A percentile compares a stretch with the other conserved stretches of the same genome.
Evolutionary conservation across 2,113 vertebrate genomes (phyloP).

Genomic region (Chaetorhynchus papuensis): DNA sequence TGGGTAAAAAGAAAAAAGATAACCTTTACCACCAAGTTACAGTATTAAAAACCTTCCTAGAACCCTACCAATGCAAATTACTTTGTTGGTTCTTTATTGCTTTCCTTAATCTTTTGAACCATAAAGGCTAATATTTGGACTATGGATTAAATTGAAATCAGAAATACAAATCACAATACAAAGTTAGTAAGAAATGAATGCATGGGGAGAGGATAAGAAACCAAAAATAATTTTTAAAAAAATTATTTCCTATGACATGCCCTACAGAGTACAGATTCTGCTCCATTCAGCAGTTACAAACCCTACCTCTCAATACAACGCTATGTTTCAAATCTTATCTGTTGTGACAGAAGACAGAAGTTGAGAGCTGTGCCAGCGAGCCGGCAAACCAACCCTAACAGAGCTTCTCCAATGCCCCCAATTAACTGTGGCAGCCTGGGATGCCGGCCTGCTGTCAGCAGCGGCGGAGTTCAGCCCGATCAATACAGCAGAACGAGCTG

Average conservation of each 20-base stretch:
- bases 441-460: background rate
- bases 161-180: background rate
- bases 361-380: background rate
- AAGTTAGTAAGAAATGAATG: background rate
- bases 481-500: background rate
- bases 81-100: background rate
- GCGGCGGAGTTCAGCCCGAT: background rate
- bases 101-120: background rate
- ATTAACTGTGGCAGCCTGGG: rapidly evolving
- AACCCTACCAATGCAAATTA: background rate
- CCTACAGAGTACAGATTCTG: background rate
- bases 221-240: rapidly evolving
- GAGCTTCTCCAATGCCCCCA: background rate
- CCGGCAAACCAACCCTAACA: background rate
- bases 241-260: background rate
- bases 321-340: background rate
- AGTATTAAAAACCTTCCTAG: background rate
- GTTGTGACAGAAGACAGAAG: background rate
- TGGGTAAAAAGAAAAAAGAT: background rate
- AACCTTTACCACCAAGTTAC: background rate
- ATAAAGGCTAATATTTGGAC: background rate
- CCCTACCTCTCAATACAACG: background rate
- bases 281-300: background rate
- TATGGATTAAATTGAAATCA: background rate
- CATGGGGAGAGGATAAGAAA: background rate